Evolutionary conservation across 2,113 vertebrate species (phyloP).

Genomic region (Nerophis ophidion): DNA sequence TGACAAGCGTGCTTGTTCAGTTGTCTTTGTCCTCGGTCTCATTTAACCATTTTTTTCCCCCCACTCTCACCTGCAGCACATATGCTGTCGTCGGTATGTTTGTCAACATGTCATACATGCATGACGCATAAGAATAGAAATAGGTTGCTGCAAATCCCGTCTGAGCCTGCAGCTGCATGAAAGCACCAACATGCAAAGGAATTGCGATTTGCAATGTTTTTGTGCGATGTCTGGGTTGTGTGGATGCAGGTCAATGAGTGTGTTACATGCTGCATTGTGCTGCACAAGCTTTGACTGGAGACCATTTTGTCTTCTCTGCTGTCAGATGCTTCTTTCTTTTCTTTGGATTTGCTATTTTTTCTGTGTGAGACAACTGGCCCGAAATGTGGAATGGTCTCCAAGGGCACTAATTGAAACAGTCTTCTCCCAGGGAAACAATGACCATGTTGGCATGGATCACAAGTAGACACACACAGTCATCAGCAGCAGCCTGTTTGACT

Average conservation of each 20-base stretch:
- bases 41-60: neutral
- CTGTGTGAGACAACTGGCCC: neutral
- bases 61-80: neutral
- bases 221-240: conserved; percentile 1
- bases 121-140: neutral
- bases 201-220: neutral
- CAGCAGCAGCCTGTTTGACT: conserved; percentile 20
- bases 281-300: no score
- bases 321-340: neutral
- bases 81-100: neutral
- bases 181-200: conserved; percentile 15
- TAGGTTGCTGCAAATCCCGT: conserved; percentile 4
- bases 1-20: conserved; percentile 3
- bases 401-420: neutral
- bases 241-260: neutral
- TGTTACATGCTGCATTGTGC: neutral
- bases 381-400: neutral
- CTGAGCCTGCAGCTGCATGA: conserved; percentile 26
- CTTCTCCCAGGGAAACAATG: conserved; percentile 3
- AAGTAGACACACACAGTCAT: conserved; percentile 10
- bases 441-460: conserved; percentile 12
- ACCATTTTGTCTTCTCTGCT: neutral
- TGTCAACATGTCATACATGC: conserved; percentile 2
- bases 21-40: conserved; percentile 2
- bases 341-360: no score